Evolutionary conservation across 2,797 vertebrate genomes (phyloP), one percentile per base, ranked within the genome.

Genomic region (Chelon labrosus): DNA sequence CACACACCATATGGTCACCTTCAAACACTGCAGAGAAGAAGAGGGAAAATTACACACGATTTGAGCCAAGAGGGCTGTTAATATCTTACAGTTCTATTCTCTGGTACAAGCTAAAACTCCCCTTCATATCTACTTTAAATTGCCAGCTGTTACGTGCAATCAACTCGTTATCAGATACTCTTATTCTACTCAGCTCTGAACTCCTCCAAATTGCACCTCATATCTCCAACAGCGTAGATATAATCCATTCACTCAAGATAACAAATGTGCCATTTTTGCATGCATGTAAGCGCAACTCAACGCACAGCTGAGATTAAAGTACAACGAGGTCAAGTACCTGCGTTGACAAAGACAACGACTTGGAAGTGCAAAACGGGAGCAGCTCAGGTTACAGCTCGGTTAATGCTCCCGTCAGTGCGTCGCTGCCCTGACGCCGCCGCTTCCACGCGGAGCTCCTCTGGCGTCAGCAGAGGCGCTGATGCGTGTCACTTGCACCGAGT

Each of bases 1-100:
- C 16, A 4, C 50, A 5, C 50, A 66, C 88, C 89, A 85, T 88
- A 85, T 87, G 85, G 77, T 78, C 86, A 65, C 66, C 65, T 82
- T 77, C 64, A 70, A 61, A 80, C n/a, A 2, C 70, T 25, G 71
- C 66, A 66, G 81, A 62, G 44, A 68, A 27, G 71, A 62, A 65
- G 20, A 64, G 44, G n/a, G 31, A 31, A 1, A 17, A 22, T 31
- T 49, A 19, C 8, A 49, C 1, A 0, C 19, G 10, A 50, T 53
- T 64, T 46, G 7, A 62, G 69, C 63, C 62, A 41, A 66, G 44
- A 57, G 10, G 20, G 14, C 52, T 50, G 20, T 35, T 51, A n/a
- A 51, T 58, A 12, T 57, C 54, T 62, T 35, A 7, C 31, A 35
- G 5, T 35, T 35, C 31, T 8, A 8, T 35, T 35, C 31, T 35